A percentile compares a stretch with the other conserved stretches of the same genome.
Conservation (phyloP, 2,888 invertebrate species). For the Campoplex nolae region DNA sequence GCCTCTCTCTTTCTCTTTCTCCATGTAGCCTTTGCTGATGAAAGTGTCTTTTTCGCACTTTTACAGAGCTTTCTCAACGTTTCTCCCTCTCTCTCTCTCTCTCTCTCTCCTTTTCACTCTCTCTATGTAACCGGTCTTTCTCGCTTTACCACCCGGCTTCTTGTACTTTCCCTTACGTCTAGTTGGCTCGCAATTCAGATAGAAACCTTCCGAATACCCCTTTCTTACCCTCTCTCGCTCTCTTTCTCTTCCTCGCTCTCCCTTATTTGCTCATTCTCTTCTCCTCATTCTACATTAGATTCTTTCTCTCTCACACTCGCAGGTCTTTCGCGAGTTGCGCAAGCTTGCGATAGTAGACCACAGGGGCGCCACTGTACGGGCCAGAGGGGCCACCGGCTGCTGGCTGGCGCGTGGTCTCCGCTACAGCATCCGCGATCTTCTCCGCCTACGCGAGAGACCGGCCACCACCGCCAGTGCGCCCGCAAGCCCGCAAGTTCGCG, state of each 20-base stretch:
- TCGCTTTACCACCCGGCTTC: conserved; percentile 38
- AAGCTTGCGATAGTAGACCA: conserved; percentile 78
- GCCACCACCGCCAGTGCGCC: conserved; percentile 84
- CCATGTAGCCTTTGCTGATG: conserved; percentile 7
- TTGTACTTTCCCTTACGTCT: conserved; percentile 41
- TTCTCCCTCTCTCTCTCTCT: conserved; percentile 41
- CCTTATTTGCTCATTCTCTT: neutral
- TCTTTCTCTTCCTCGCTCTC: conserved; percentile 19
- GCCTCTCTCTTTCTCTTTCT: conserved; percentile 49
- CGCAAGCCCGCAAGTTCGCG: conserved; percentile 85
- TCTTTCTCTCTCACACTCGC: conserved; percentile 27
- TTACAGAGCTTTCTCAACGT: conserved; percentile 57
- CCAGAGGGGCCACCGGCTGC: conserved; percentile 79
- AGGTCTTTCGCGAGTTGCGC: conserved; percentile 69
- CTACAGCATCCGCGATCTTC: conserved; percentile 84
- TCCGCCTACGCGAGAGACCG: conserved; percentile 83
- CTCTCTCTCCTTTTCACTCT: conserved; percentile 31
- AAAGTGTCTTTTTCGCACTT: conserved; percentile 55
- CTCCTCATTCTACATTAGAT: conserved; percentile 7
- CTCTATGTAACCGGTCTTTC: conserved; percentile 32
- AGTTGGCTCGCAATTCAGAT: conserved; percentile 21
- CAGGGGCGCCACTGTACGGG: conserved; percentile 83
- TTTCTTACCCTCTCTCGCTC: conserved; percentile 16
- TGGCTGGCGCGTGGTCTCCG: conserved; percentile 78
- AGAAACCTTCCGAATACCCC: conserved; percentile 13